Percentiles rank a stretch among this genome's conserved stretches.
Evolutionary conservation across 2,888 invertebrate species (phyloP).

Genomic region (Lampropteryx suffumata): DNA sequence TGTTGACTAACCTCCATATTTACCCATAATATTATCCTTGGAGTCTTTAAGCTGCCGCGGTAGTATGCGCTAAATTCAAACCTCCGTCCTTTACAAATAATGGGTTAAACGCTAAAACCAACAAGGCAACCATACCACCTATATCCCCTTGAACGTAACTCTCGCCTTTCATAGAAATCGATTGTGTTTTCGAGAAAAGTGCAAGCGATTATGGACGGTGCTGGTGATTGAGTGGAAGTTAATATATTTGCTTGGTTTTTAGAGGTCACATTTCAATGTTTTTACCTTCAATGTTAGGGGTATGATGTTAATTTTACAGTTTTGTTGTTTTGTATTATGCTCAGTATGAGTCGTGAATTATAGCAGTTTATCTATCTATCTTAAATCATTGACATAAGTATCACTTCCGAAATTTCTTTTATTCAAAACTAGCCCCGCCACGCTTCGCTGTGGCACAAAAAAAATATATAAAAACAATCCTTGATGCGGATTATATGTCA

Average conservation of each 20-base stretch:
- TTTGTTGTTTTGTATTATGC: constrained; percentile 21
- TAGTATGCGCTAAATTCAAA: constrained; percentile 74
- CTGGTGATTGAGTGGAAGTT: constrained; percentile 42
- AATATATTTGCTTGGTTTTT: constrained; percentile 63
- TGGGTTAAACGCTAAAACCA: constrained; percentile 53
- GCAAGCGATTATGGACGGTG: constrained; percentile 42
- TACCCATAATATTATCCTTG: constrained; percentile 49
- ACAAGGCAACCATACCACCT: constrained; percentile 41
- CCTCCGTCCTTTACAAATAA: constrained; percentile 70
- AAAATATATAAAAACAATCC: no score
- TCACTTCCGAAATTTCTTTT: no score
- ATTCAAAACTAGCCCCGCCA: no score
- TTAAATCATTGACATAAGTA: no score
- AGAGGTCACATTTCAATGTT: constrained; percentile 60
- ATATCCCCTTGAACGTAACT: constrained; percentile 14
- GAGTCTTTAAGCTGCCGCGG: constrained; percentile 66
- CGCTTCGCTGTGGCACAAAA: no score
- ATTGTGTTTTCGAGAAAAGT: background rate
- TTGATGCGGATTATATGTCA: no score
- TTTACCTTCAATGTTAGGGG: constrained; percentile 46
- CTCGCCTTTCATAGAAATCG: background rate
- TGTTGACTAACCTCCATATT: constrained; percentile 40
- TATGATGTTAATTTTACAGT: constrained; percentile 50
- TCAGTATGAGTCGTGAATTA: no score
- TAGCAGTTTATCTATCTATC: no score